Percentiles rank a stretch among this genome's conserved stretches.
These are phyloP conservation scores for Steinernema carpocapsae DNA, from an alignment of 2,888 invertebrate genomes.

Conservation along the genomic window DNA sequence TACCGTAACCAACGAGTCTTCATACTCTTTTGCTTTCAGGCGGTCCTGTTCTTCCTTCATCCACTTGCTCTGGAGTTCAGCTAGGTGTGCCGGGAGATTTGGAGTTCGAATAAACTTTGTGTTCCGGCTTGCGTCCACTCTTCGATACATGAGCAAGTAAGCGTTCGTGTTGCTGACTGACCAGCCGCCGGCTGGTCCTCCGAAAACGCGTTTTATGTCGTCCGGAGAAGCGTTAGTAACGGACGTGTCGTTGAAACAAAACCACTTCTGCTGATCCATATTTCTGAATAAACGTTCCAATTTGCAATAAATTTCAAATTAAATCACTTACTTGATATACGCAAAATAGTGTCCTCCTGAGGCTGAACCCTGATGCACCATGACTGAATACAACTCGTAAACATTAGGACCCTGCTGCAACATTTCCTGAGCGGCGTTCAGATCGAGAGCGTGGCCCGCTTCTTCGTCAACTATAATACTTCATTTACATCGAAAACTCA, in stretches of 20 bases:
- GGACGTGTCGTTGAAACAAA: conserved; percentile 85
- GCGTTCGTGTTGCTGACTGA: conserved; percentile 83
- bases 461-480: conserved; percentile 1
- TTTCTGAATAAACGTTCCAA: conserved; percentile 70
- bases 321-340: conserved; percentile 79
- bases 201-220: conserved; percentile 83
- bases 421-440: conserved; percentile 48
- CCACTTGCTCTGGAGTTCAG: conserved; percentile 75
- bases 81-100: conserved; percentile 81
- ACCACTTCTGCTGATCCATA: conserved; percentile 77
- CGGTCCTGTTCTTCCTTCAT: conserved; percentile 76
- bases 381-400: conserved; percentile 86
- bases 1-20: conserved; percentile 45
- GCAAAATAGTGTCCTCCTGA: conserved; percentile 90
- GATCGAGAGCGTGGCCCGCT: conserved; percentile 35
- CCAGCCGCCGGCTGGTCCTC: conserved; percentile 75
- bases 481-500: too few species aligned
- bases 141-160: conserved; percentile 88
- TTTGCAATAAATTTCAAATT: conserved; percentile 67
- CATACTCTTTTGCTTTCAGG: conserved; percentile 45
- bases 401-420: conserved; percentile 76
- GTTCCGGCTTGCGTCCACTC: conserved; percentile 69
- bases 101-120: conserved; percentile 74
- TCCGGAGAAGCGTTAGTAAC: conserved; percentile 76
- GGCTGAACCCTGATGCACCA: conserved; percentile 89